phyloP scores from a whole-genome alignment of 2,888 invertebrate species.

The Nemoura dubitans region DNA sequence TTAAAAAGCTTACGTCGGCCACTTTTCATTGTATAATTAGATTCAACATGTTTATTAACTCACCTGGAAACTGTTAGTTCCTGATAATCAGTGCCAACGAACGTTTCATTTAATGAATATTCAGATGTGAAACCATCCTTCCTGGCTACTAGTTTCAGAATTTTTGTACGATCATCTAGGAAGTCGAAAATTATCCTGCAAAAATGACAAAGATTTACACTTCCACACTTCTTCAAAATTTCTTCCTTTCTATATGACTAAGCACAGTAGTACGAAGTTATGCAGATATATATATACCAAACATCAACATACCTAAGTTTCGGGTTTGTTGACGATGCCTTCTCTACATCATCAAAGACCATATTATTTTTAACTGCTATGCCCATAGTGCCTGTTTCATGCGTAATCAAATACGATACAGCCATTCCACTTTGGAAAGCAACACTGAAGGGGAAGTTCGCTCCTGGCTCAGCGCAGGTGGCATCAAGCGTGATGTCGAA shows the following conservation, averaged over 20 bases:
- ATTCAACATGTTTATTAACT: not conserved
- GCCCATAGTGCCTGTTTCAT: conserved; percentile 43
- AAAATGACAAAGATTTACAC: not conserved
- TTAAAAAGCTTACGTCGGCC: not conserved
- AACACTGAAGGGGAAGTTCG: conserved; percentile 54
- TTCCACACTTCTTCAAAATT: too few species aligned
- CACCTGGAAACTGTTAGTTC: conserved; percentile 46
- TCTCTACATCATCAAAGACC: conserved; percentile 62
- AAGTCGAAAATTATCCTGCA: conserved; percentile 47
- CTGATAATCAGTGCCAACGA: conserved; percentile 32
- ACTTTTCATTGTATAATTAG: not conserved
- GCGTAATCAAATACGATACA: conserved; percentile 46
- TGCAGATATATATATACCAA: too few species aligned
- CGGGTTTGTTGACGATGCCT: conserved; percentile 67
- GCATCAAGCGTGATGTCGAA: conserved; percentile 31
- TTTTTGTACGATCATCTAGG: not conserved
- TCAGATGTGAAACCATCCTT: conserved; percentile 8
- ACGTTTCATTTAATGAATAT: conserved; percentile 28
- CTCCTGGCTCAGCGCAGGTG: not conserved
- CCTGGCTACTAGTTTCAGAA: conserved; percentile 29
- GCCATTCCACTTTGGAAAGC: conserved; percentile 44
- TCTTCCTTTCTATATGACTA: too few species aligned
- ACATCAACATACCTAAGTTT: conserved; percentile 63
- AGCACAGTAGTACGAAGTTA: too few species aligned
- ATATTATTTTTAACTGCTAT: conserved; percentile 31